A percentile compares a stretch with the other conserved stretches of the same genome.
Conservation (phyloP, 2,797 vertebrate genomes). For the Sebastiscus albofasciatus region DNA sequence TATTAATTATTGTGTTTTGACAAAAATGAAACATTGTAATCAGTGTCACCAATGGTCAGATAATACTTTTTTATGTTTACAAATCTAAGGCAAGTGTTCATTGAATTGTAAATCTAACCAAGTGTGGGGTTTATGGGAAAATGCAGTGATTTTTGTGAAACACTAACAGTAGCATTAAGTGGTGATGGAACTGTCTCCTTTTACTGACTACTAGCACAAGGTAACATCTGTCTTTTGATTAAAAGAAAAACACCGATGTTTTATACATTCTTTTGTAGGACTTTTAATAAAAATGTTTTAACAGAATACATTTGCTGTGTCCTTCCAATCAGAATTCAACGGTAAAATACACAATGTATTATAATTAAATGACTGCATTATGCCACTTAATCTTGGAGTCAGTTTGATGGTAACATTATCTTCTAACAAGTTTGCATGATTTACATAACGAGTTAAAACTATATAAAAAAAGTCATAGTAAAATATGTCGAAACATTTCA, state of each 20-base stretch:
- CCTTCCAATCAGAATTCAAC: not conserved
- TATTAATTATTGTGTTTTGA: not conserved
- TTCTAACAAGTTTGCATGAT: too few relatives aligned
- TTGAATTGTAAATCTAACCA: not conserved
- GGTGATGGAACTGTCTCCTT: not conserved
- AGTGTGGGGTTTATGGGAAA: not conserved
- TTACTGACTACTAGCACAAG: not conserved
- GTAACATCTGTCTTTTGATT: not conserved
- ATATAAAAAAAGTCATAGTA: too few relatives aligned
- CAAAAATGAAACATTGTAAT: not conserved
- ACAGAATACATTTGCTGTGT: not conserved
- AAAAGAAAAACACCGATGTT: not conserved
- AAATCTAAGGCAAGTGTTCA: not conserved
- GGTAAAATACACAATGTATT: not conserved
- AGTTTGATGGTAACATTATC: too few relatives aligned
- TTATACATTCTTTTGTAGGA: not conserved
- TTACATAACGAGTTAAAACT: too few relatives aligned
- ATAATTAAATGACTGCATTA: not conserved
- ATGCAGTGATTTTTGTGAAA: not conserved
- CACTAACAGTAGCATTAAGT: not conserved
- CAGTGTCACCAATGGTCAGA: not conserved
- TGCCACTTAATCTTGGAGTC: not conserved
- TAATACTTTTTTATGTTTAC: not conserved
- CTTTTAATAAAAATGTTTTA: conserved; percentile 20
- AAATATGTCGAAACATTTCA: too few relatives aligned